Evolutionary conservation across 1,140 invertebrate genomes (phyloP), one percentile per base, ranked within the genome.

Genomic region (Drosophila busckii): DNA sequence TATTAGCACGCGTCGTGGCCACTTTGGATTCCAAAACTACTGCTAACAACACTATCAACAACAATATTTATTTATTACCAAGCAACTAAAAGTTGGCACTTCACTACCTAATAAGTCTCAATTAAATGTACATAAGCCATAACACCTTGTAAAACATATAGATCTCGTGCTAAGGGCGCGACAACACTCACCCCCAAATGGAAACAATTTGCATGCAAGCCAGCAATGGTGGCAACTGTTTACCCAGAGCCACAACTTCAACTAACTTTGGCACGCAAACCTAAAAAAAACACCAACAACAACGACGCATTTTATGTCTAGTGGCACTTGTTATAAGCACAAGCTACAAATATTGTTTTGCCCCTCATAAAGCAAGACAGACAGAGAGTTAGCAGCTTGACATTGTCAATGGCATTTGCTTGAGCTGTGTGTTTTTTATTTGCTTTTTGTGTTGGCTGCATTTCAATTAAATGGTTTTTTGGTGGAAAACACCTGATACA

Each of bases 71-170:
- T 60, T 44, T 37, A 65, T 55, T 52, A 68, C 48, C 45, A 34
- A 45, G 42, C 23, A 13, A 34, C 4, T 12, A 10, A n/a, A n/a
- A n/a, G n/a, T n/a, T 38, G 28, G 17, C 69, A 73, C 54, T 76
- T 82, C 75, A 61, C 34, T 55, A 54, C 60, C 69, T 82, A 82
- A 82, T 82, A 82, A 82, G 75, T 82, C 75, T 75, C 76, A 82
- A 82, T 82, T 83, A 82, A 82, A 82, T 83, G 76, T 83, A 82
- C 75, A 82, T 82, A 82, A 82, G 83, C 44, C 63, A 83, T 76
- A 83, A 82, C 75, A 82, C 75, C 75, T 83, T 75, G 52, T 61
- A 73, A 34, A 22, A 17, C 32, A 22, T 12, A 31, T 17, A 13
- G 3, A 16, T 31, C 20, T 37, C 16, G 10, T 4, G 2, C 20